Conservation (phyloP, 2,888 invertebrate genomes). For the Formica aserva region DNA sequence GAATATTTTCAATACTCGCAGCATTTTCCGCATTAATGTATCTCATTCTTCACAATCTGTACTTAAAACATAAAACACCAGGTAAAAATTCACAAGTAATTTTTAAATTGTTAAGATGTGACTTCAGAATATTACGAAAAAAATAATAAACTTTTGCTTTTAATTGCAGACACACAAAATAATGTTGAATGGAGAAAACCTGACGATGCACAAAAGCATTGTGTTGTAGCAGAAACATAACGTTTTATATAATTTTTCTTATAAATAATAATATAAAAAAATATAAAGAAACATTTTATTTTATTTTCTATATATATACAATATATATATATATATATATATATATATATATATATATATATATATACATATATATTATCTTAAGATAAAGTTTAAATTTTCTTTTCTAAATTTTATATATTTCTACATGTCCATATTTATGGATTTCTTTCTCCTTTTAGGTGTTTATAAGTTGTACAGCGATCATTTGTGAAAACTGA, state of each 20-base stretch:
- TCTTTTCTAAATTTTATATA: neutral
- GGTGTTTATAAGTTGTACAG: too few relatives aligned
- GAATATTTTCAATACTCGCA: conserved; percentile 86
- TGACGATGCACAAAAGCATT: conserved; percentile 76
- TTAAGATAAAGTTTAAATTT: neutral
- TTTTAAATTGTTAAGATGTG: neutral
- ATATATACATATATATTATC: neutral
- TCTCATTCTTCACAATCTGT: conserved; percentile 84
- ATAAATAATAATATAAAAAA: neutral
- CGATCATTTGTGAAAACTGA: too few relatives aligned
- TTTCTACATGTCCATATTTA: neutral
- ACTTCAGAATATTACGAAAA: neutral
- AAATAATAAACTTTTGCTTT: neutral
- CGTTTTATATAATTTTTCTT: neutral
- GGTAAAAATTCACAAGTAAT: conserved; percentile 62
- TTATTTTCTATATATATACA: neutral
- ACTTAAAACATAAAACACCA: conserved; percentile 82
- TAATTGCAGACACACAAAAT: conserved; percentile 69
- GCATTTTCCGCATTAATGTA: conserved; percentile 85
- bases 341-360: neutral
- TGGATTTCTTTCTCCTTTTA: too few relatives aligned
- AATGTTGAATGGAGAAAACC: conserved; percentile 80
- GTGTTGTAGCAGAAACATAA: conserved; percentile 65
- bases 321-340: neutral
- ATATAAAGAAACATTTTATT: neutral